Evolutionary conservation across 2,797 vertebrate species (phyloP).

Genomic region (Trachurus trachurus): DNA sequence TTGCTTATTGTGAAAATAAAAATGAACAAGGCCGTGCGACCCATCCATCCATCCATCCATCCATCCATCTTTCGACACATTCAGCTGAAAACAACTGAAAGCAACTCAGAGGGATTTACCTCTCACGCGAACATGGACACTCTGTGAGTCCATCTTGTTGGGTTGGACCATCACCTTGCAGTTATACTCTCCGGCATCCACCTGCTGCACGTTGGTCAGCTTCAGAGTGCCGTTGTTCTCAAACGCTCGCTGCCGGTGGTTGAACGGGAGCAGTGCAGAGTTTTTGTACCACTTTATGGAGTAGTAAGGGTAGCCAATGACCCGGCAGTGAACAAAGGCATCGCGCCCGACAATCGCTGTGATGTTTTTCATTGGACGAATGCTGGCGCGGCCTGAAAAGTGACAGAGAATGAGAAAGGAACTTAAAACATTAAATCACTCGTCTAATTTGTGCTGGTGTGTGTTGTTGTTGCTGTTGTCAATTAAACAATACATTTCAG

Average conservation of each 20-base stretch:
- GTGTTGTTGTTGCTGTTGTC: conserved; percentile 42
- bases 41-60: background rate
- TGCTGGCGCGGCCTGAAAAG: conserved; percentile 93
- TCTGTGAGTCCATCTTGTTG: conserved; percentile 96
- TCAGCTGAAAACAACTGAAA: background rate
- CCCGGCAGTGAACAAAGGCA: conserved; percentile 97
- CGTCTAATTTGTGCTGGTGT: conserved; percentile 13
- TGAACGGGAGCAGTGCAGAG: conserved; percentile 96
- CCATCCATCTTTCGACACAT: background rate
- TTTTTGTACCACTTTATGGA: conserved; percentile 99
- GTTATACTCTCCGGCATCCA: conserved; percentile 96
- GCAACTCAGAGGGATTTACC: conserved; percentile 80
- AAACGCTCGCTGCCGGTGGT: conserved; percentile 97
- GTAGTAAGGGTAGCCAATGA: conserved; percentile 98
- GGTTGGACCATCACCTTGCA: conserved; percentile 98
- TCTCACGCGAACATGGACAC: conserved; percentile 95
- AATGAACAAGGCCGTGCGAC: background rate
- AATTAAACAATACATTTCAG: conserved; percentile 18
- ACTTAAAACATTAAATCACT: conserved; percentile 70
- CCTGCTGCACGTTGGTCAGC: conserved; percentile 96
- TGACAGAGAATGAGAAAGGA: conserved; percentile 74
- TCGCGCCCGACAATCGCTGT: conserved; percentile 97
- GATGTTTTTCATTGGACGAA: conserved; percentile 98
- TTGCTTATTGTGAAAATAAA: background rate
- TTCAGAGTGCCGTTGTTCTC: conserved; percentile 98